These are phyloP conservation scores for Phenganax subtilis DNA, from an alignment of 92 coral and sea anemone genomes.

Conservation along the genomic window DNA sequence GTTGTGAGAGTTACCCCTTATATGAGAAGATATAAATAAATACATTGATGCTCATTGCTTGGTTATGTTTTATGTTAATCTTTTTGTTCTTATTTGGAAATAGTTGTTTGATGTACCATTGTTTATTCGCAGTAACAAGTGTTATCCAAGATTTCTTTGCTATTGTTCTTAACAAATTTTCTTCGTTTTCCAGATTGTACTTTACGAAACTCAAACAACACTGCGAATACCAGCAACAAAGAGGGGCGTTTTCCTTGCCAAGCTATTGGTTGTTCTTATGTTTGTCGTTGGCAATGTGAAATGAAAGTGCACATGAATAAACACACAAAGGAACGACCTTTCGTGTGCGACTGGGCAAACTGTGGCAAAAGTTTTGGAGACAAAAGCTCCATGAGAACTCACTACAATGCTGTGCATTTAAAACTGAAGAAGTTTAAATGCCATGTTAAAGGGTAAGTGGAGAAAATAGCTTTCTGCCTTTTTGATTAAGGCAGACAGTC, in stretches of 20 bases:
- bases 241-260: constrained; percentile 44
- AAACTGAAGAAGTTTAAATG: constrained; percentile 50
- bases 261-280: constrained; percentile 46
- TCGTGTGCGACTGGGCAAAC: constrained; percentile 51
- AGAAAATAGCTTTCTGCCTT: no score
- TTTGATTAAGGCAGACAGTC: no score
- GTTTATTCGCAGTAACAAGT: no score
- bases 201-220: constrained; percentile 22
- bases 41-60: no score
- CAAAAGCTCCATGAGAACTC: constrained; percentile 53
- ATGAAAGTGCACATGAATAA: constrained; percentile 49
- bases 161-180: no score
- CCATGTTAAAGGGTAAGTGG: constrained; percentile 39
- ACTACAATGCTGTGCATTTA: constrained; percentile 52
- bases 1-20: no score
- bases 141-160: no score
- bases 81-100: no score
- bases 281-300: constrained; percentile 52
- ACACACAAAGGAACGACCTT: constrained; percentile 53
- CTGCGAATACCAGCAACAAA: neutral
- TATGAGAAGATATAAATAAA: no score
- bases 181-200: constrained; percentile 17
- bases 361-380: constrained; percentile 51
- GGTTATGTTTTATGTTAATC: no score
- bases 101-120: no score